Percentiles rank a stretch among this genome's conserved stretches.
phyloP scores from a whole-genome alignment of 2,113 vertebrate species.

The Trochalopteron elliotii region DNA sequence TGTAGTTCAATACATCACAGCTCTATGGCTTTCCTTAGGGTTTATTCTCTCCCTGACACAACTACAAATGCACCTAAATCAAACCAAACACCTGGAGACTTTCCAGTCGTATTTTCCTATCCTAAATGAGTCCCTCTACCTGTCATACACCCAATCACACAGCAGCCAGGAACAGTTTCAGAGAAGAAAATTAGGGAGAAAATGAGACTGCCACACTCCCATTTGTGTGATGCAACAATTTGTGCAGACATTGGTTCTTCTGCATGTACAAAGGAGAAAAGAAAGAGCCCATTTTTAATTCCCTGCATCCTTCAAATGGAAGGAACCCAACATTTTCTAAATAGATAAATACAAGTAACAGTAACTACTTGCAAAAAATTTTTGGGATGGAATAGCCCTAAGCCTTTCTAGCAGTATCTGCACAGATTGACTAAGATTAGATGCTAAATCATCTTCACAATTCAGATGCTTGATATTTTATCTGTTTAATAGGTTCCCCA shows the following conservation, averaged over 20 bases:
- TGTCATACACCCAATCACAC: background rate
- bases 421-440: slow-evolving; percentile 20
- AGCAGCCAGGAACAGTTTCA: background rate
- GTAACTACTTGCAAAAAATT: background rate
- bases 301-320: background rate
- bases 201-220: background rate
- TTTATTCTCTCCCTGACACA: slow-evolving; percentile 31
- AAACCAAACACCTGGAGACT: slow-evolving; percentile 13
- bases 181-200: background rate
- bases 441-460: slow-evolving; percentile 37
- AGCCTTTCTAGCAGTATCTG: slow-evolving; percentile 8
- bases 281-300: background rate
- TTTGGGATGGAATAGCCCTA: background rate
- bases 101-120: background rate
- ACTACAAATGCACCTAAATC: slow-evolving; percentile 33
- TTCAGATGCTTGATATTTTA: slow-evolving; percentile 26
- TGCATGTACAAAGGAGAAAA: background rate
- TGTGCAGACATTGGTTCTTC: background rate
- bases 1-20: slow-evolving; percentile 40
- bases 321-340: background rate
- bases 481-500: background rate
- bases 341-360: background rate
- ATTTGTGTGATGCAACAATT: background rate
- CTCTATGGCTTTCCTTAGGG: background rate
- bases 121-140: background rate